A percentile compares a stretch with the other conserved stretches of the same genome.
These are phyloP conservation scores for Cynodonichthys magdalenae DNA, from an alignment of 2,797 vertebrate genomes.

Conservation along the genomic window DNA sequence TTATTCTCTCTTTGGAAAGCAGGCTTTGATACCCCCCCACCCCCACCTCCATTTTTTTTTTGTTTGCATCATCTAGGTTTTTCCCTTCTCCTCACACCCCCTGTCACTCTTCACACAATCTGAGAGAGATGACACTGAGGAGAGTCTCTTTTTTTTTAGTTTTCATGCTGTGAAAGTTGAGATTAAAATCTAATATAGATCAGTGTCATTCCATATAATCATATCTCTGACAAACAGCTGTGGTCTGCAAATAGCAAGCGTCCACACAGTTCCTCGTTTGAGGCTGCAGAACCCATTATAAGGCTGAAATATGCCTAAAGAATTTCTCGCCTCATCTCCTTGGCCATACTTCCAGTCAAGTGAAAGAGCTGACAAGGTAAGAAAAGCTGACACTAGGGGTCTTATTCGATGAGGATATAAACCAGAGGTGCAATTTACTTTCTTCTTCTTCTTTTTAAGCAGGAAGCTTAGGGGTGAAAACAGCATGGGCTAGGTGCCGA, in stretches of 20 bases:
- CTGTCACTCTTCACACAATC: slow-evolving; percentile 35
- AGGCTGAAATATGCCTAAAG: slow-evolving; percentile 65
- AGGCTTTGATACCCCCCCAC: slow-evolving; percentile 51
- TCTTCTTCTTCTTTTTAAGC: slow-evolving; percentile 13
- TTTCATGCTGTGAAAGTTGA: slow-evolving; percentile 36
- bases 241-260: slow-evolving; percentile 60
- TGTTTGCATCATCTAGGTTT: not conserved
- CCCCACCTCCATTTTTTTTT: too few relatives aligned
- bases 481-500: slow-evolving; percentile 15
- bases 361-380: slow-evolving; percentile 70
- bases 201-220: slow-evolving; percentile 63
- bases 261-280: slow-evolving; percentile 33
- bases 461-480: slow-evolving; percentile 1
- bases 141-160: slow-evolving; percentile 34
- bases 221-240: slow-evolving; percentile 78
- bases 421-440: slow-evolving; percentile 53
- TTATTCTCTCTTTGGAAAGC: slow-evolving; percentile 54
- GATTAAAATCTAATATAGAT: slow-evolving; percentile 68
- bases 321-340: slow-evolving; percentile 72
- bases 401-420: slow-evolving; percentile 63
- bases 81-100: slow-evolving; percentile 15
- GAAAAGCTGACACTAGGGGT: slow-evolving; percentile 63
- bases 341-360: slow-evolving; percentile 61
- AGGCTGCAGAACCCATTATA: slow-evolving; percentile 62
- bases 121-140: slow-evolving; percentile 48